Conservation (phyloP, 92 coral and sea anemone genomes). For the Pocillopora grandis region DNA sequence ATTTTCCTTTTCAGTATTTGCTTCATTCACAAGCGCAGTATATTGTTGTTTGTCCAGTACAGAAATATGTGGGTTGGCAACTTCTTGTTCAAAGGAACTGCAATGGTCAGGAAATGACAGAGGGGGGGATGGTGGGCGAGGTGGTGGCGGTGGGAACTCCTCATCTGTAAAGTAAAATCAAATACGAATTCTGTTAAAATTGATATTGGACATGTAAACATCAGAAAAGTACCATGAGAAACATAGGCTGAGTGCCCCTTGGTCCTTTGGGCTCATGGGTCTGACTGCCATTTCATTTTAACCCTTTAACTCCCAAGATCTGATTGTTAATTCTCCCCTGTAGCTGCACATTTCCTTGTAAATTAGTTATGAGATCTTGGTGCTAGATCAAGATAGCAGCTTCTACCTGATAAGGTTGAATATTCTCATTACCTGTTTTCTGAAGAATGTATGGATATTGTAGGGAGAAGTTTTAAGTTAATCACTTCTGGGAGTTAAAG, state of each 20-base stretch:
- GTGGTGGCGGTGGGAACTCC: constrained; percentile 43
- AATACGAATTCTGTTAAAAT: neutral
- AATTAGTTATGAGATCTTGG: too few species aligned
- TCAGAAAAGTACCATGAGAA: too few species aligned
- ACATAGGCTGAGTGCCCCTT: neutral
- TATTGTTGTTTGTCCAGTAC: neutral
- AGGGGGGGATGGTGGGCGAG: constrained; percentile 44
- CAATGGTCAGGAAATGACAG: constrained; percentile 4
- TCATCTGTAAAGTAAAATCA: constrained; percentile 27
- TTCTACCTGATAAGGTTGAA: too few species aligned
- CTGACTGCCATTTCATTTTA: neutral
- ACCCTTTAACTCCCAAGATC: too few species aligned
- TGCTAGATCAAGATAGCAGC: too few species aligned
- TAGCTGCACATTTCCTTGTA: too few species aligned
- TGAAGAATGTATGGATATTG: too few species aligned
- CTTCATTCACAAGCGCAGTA: neutral
- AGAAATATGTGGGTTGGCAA: neutral
- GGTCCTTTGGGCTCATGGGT: neutral
- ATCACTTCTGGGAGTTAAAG: neutral
- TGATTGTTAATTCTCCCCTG: too few species aligned
- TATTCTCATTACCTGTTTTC: too few species aligned
- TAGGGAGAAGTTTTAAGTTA: too few species aligned
- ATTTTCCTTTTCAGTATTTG: neutral
- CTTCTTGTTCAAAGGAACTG: neutral
- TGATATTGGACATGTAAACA: too few species aligned